Evolutionary conservation across 1,140 invertebrate genomes (phyloP), one percentile per base, ranked within the genome.

Genomic region (Trinorchestia longiramus): DNA sequence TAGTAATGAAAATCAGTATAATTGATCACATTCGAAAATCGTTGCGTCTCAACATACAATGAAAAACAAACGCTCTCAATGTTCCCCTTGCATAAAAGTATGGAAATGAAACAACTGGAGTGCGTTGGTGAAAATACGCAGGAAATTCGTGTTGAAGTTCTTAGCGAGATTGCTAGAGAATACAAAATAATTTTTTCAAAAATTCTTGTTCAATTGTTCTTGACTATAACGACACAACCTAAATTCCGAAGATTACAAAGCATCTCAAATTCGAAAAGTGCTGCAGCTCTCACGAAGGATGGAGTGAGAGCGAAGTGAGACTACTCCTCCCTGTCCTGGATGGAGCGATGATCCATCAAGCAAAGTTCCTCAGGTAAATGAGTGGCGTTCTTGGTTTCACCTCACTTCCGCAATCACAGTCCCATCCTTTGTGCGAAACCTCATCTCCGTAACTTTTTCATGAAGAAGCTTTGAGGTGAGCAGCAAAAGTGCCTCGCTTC

Each of bases 381-480:
- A 94, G 92, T 94, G 11, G 36, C 36, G 92, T 45, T 45, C 43
- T 45, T 45, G 43, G 43, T 94, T 94, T 94, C 92, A 43, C 92
- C 44, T 43, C 92, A 45, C 92, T 94, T 94, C 92, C 92, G 92
- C 92, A 94, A 94, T 94, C 92, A 94, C 41, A 45, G 92, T 41
- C 92, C 44, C 92, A 94, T 44, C 92, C 92, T 94, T 94, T 94
- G 92, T 94, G 92, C 43, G 92, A 43, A 45, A 45, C 43, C 92
- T 94, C 92, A 90, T 90, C 88, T 90, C 88, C 88, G 43, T 41
- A 41, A 90, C 36, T 90, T 90, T 90, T 90, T 90, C n/a, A 42
- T 90, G 62, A 77, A 77, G 88, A 3, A 42, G 88, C 88, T 90
- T 28, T 17, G 88, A 90, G 62, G 62, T 36, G 62, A 23, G 62